Base-by-base conservation (phyloP, 2,113 vertebrate genomes). In the Microtus ochrogaster region DNA sequence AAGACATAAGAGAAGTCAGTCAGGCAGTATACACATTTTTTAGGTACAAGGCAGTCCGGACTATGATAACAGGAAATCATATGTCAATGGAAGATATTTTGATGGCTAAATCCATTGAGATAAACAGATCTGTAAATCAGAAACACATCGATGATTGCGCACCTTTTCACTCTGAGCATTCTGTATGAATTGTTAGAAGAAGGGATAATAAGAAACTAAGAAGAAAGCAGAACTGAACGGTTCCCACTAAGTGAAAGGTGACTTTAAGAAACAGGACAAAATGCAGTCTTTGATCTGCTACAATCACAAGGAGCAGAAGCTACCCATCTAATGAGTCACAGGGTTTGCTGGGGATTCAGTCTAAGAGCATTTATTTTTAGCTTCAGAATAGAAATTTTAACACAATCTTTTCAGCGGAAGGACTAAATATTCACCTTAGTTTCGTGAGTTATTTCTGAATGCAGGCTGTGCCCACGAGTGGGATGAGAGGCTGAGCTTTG, bases 321-420 rank as follows among this genome's bases (percentile, higher is more conserved):
- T 10, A 24, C 66, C 61, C 55, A 77, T 55, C 13, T 36, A 22
- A 55, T 26, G 28, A 74, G 13, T 6, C 76, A 28, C 2, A 7
- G 49, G 26, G 3, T n/a, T 82, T 76, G 19, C 61, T 95, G 68
- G 49, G 74, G 10, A 68, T 61, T n/a, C 22, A 36, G 49, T 52
- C 49, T 52, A 66, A 93, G 36, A 70, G 22, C 13, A 76, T 89
- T 91, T 73, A 30, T 52, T 21, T 89, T 81, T 94, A 61, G 85
- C 39, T 86, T 82, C 30, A 74, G 26, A 78, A 22, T 16, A 92
- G 41, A 87, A 87, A 81, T 92, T 94, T 90, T 24, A 76, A 58
- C 39, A 22, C 36, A 85, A 44, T 8, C 61, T 16, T 12, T 68
- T 47, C 55, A 66, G 22, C 5, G 9, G 39, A 82, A 90, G 52